Evolutionary conservation across 2,888 invertebrate genomes (phyloP), one percentile per base, ranked within the genome.

Genomic region (Torymus tubicola): DNA sequence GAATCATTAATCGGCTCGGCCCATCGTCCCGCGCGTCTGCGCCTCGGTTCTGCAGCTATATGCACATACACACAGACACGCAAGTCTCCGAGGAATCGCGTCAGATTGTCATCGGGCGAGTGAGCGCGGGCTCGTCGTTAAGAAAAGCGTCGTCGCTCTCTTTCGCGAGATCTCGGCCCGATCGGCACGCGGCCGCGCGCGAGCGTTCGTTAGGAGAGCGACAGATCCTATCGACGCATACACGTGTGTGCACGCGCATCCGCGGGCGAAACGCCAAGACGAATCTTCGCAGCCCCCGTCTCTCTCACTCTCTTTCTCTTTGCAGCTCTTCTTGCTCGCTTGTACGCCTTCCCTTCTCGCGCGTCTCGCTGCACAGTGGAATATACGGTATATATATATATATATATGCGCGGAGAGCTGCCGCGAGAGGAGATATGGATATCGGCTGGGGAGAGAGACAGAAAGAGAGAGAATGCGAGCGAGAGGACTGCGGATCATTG

Each of bases 401-500:
- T 31, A 31, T 31, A 31, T 31, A 8, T 31, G 8, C 4, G 24
- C 24, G 24, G 24, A 31, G 31, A 31, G 31, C 31, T 31, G 31
- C 21, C 52, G 55, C 55, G 67, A 18, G 18, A n/a, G 12, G n/a
- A 8, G 69, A 79, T 79, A 80, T n/a, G 69, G 31, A 31, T 65
- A 75, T 75, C 65, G 18, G 21, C 18, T 5, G 52, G 16, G 2
- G 78, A 24, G 58, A 42, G 16, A 31, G 13, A 57, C 31, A 31
- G 31, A 24, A 24, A 31, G 31, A 31, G 31, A 31, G 31, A 8
- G 31, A 31, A 31, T 31, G 31, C 31, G 31, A 31, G 31, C 31
- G 16, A 1, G 64, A 2, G 73, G 68, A 76, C 67, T 80, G 80
- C 31, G 50, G 81, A 78, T 78, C 78, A 50, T 81, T 81, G 77